Evolutionary conservation across 2,888 invertebrate species (phyloP).

Genomic region (Eupithecia dodoneata): DNA sequence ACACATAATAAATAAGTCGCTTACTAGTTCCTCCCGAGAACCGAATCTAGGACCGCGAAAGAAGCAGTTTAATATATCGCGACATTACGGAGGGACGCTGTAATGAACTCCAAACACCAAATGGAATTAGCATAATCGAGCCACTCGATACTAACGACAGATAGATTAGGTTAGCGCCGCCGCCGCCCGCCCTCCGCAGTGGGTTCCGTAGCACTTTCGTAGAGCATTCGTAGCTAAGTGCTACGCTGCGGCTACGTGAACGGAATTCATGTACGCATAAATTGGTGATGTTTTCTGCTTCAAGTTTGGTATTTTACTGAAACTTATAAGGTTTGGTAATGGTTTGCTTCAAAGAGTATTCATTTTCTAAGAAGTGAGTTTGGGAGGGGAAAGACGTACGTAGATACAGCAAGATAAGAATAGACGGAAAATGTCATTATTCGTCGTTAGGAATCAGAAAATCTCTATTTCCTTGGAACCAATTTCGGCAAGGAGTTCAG

Average conservation of each 20-base stretch:
- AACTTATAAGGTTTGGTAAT: background rate
- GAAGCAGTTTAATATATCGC: background rate
- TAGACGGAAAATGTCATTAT: background rate
- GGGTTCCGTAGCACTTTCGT: constrained; percentile 20
- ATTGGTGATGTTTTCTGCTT: constrained; percentile 1
- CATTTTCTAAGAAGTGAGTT: background rate
- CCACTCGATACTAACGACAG: constrained; percentile 32
- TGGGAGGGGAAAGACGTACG: background rate
- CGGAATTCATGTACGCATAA: constrained; percentile 12
- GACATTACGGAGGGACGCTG: constrained; percentile 19
- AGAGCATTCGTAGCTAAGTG: constrained; percentile 19
- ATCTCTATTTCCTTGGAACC: background rate
- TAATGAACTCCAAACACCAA: constrained; percentile 36
- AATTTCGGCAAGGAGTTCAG: background rate
- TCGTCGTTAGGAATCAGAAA: background rate
- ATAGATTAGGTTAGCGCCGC: constrained; percentile 26
- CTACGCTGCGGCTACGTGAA: constrained; percentile 16
- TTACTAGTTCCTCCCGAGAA: background rate
- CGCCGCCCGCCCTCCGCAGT: constrained; percentile 12
- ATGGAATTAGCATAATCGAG: constrained; percentile 38
- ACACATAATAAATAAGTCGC: background rate
- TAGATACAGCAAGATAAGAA: background rate
- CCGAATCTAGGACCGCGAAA: background rate
- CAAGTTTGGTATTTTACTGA: background rate
- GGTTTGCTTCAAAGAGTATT: background rate